These are phyloP conservation scores for Leptocoma aspasia DNA, from an alignment of 2,113 vertebrate species.

Conservation along the genomic window DNA sequence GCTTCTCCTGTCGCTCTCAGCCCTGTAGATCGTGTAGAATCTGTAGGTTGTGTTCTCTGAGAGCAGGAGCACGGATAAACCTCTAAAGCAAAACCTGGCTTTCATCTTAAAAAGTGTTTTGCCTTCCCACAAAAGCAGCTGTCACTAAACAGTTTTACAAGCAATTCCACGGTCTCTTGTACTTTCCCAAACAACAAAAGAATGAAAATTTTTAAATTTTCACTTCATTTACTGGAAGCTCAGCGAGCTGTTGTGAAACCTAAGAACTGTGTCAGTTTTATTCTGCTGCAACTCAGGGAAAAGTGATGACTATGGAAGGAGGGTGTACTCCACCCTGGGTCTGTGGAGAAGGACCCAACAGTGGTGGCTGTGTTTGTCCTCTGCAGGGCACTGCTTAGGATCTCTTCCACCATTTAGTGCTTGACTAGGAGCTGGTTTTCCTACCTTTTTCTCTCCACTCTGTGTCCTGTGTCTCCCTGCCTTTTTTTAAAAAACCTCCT, in stretches of 20 bases:
- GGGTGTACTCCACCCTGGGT: background rate
- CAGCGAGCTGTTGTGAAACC: background rate
- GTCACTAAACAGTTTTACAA: background rate
- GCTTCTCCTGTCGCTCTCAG: background rate
- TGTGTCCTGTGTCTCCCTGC: rapidly evolving
- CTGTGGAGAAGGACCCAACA: background rate
- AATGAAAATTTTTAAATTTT: conserved; percentile 5
- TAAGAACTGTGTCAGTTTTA: background rate
- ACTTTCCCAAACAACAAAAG: background rate
- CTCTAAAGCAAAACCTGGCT: background rate
- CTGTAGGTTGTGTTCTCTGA: background rate
- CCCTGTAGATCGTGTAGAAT: background rate
- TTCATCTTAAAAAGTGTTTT: background rate
- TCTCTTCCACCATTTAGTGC: background rate
- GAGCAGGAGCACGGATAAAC: background rate
- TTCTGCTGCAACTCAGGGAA: background rate
- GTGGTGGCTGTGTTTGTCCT: background rate
- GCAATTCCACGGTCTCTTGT: background rate
- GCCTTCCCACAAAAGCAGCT: background rate
- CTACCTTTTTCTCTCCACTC: background rate
- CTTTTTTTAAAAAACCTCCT: rapidly evolving
- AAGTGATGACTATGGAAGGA: background rate
- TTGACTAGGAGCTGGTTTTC: background rate
- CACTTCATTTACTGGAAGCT: conserved; percentile 4
- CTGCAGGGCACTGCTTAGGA: background rate